phyloP scores from a whole-genome alignment of 2,113 vertebrate genomes.

The Numenius arquata region DNA sequence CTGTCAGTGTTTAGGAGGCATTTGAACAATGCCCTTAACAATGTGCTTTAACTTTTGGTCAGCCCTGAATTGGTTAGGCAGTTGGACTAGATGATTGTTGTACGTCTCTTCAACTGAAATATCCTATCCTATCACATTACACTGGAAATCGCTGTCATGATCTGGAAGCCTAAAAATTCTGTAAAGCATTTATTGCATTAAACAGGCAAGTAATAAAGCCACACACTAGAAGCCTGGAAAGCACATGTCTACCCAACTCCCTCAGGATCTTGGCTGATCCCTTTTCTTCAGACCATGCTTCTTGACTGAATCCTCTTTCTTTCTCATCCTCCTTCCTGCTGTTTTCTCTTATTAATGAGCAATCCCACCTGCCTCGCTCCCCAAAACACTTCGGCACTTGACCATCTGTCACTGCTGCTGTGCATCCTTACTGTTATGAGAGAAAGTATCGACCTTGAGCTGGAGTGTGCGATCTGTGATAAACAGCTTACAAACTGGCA shows the following conservation, averaged over 20 bases:
- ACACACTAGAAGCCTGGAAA: neutral
- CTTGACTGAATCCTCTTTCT: neutral
- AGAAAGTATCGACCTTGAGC: neutral
- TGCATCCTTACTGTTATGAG: neutral
- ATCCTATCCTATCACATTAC: neutral
- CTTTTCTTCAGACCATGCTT: neutral
- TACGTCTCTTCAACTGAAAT: neutral
- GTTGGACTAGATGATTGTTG: neutral
- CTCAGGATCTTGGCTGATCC: neutral
- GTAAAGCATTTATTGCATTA: neutral
- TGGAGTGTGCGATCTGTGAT: neutral
- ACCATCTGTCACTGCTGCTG: slow-evolving; percentile 45
- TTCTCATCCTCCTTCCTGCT: neutral
- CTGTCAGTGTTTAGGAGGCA: neutral
- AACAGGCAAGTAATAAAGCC: neutral
- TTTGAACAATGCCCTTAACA: neutral
- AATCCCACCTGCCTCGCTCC: slow-evolving; percentile 41
- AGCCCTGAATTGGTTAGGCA: neutral
- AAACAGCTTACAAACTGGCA: neutral
- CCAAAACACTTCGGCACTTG: neutral
- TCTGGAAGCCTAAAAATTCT: neutral
- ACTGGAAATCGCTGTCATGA: neutral
- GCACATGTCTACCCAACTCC: neutral
- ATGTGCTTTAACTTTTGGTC: neutral
- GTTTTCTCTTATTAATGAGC: slow-evolving; percentile 43